Evolutionary conservation across 2,888 invertebrate genomes (phyloP).

Genomic region (Harpagoxenus sublaevis): DNA sequence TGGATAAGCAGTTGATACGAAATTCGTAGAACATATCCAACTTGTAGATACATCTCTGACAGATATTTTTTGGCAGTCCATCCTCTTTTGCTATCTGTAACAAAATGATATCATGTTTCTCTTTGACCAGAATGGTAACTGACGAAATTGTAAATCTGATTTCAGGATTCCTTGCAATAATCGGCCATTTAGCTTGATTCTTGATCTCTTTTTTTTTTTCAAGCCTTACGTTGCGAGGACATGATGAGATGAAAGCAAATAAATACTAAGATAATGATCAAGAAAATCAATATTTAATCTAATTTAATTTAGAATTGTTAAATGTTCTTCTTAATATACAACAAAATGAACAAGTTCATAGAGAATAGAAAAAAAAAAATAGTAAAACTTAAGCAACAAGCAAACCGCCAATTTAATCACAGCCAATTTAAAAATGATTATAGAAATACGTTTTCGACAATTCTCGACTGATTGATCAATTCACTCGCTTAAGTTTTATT

Average conservation of each 20-base stretch:
- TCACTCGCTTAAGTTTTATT: background rate
- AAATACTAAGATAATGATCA: background rate
- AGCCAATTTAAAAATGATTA: background rate
- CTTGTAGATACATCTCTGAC: conserved; percentile 90
- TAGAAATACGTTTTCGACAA: background rate
- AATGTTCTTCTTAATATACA: background rate
- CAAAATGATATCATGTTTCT: conserved; percentile 42
- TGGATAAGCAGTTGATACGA: conserved; percentile 89
- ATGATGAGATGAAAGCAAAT: background rate
- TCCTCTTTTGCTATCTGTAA: conserved; percentile 91
- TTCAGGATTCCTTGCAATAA: background rate
- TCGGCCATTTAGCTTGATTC: conserved; percentile 23
- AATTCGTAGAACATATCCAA: conserved; percentile 91
- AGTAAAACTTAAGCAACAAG: background rate
- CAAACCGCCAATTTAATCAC: background rate
- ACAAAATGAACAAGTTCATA: background rate
- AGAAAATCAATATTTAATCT: background rate
- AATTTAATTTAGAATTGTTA: background rate
- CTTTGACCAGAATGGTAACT: background rate
- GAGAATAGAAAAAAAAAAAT: background rate
- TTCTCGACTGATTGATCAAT: background rate
- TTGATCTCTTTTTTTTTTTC: background rate
- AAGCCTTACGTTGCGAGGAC: background rate
- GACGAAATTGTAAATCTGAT: background rate
- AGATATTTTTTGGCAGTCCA: conserved; percentile 91